phyloP scores from a whole-genome alignment of 2,113 vertebrate species.

The Spea multiplicata region DNA sequence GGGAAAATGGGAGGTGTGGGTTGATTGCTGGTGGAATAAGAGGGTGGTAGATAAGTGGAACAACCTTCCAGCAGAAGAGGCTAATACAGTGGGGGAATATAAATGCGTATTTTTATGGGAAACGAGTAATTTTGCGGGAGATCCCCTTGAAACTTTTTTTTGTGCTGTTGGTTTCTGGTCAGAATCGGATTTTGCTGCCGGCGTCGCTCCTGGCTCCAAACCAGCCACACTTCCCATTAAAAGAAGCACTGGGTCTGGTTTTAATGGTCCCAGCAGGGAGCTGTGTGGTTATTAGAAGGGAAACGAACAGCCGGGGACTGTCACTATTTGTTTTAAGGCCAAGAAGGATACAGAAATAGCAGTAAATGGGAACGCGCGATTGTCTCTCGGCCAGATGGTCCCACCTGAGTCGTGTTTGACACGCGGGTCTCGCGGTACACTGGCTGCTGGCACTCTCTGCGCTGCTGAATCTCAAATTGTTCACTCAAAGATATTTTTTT shows the following conservation, averaged over 20 bases:
- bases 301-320: slow-evolving; percentile 15
- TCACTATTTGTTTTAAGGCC: slow-evolving; percentile 6
- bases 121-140: no score
- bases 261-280: slow-evolving; percentile 20
- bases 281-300: background rate
- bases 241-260: background rate
- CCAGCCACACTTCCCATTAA: background rate
- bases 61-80: no score
- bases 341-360: background rate
- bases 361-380: background rate
- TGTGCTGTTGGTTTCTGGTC: background rate
- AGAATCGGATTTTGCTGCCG: background rate
- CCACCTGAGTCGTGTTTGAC: background rate
- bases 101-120: no score
- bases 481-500: no score
- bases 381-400: background rate
- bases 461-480: no score
- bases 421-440: background rate
- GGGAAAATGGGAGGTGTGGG: background rate
- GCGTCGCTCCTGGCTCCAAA: background rate
- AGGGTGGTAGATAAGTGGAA: background rate
- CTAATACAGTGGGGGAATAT: no score
- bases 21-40: slow-evolving; percentile 9
- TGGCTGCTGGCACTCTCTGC: no score
- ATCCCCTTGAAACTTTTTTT: background rate